Conservation (phyloP, 2,888 invertebrate species). For the Brachypalpus laphriformis region DNA sequence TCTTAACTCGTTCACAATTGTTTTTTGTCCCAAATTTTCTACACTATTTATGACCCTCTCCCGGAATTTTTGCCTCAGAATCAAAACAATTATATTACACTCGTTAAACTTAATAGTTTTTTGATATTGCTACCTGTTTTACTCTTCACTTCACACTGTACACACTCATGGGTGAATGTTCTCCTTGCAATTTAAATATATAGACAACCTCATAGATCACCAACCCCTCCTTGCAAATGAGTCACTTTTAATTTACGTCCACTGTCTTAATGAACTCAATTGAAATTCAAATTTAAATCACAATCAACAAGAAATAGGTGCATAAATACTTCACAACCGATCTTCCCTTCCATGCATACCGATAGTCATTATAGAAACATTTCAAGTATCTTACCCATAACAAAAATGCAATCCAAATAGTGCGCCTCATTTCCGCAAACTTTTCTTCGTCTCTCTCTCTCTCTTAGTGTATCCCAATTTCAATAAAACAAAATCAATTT, state of each 20-base stretch:
- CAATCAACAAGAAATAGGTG: slow-evolving; percentile 20
- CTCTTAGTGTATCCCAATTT: slow-evolving; percentile 2
- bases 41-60: neutral
- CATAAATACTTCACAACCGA: slow-evolving; percentile 22
- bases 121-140: neutral
- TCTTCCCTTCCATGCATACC: slow-evolving; percentile 3
- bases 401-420: slow-evolving; percentile 72
- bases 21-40: too few species aligned
- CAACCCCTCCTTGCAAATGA: slow-evolving; percentile 2
- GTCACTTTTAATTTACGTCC: neutral
- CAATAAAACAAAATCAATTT: slow-evolving; percentile 30
- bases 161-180: slow-evolving; percentile 52
- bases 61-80: neutral
- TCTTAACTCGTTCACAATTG: too few species aligned
- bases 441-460: slow-evolving; percentile 14
- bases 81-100: neutral
- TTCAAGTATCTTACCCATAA: slow-evolving; percentile 64
- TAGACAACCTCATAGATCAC: neutral
- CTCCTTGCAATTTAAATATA: slow-evolving; percentile 36
- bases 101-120: neutral
- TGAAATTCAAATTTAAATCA: slow-evolving; percentile 47
- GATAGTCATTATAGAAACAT: slow-evolving; percentile 5
- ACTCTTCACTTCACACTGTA: neutral
- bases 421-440: slow-evolving; percentile 70
- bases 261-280: slow-evolving; percentile 19